A percentile compares a stretch with the other conserved stretches of the same genome.
Evolutionary conservation across 1,140 invertebrate species (phyloP).

Genomic region (Coenobita brevimanus): DNA sequence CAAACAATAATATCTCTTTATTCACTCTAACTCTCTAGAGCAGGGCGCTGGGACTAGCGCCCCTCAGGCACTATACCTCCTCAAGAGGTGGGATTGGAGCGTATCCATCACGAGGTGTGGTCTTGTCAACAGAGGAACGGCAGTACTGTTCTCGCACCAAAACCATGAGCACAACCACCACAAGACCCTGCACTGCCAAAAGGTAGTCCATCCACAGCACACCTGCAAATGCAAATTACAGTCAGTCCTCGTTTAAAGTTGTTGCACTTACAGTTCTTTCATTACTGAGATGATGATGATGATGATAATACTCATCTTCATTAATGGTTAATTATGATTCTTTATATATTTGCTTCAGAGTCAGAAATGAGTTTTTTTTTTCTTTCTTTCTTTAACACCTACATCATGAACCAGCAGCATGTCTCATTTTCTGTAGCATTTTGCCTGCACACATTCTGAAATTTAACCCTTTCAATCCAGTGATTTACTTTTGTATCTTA

Average conservation of each 20-base stretch:
- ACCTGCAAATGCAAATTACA: slow-evolving; percentile 1
- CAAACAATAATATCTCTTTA: too few relatives aligned
- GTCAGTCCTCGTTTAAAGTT: background rate
- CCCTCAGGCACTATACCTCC: too few relatives aligned
- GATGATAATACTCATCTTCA: too few relatives aligned
- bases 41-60: too few relatives aligned
- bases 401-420: background rate
- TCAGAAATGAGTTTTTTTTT: too few relatives aligned
- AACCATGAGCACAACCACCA: slow-evolving; percentile 43
- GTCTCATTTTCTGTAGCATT: background rate
- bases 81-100: too few relatives aligned
- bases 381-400: background rate
- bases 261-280: background rate
- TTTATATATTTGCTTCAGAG: too few relatives aligned
- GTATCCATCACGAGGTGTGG: background rate
- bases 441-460: too few relatives aligned
- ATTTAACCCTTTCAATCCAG: too few relatives aligned
- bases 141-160: slow-evolving; percentile 46
- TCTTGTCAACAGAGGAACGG: slow-evolving; percentile 27
- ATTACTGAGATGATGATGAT: background rate
- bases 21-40: too few relatives aligned
- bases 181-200: slow-evolving; percentile 43
- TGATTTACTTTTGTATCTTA: too few relatives aligned
- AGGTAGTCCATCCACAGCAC: slow-evolving; percentile 60
- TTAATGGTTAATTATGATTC: too few relatives aligned